phyloP scores from a whole-genome alignment of 2,113 vertebrate species.

The Crotalus tigris region DNA sequence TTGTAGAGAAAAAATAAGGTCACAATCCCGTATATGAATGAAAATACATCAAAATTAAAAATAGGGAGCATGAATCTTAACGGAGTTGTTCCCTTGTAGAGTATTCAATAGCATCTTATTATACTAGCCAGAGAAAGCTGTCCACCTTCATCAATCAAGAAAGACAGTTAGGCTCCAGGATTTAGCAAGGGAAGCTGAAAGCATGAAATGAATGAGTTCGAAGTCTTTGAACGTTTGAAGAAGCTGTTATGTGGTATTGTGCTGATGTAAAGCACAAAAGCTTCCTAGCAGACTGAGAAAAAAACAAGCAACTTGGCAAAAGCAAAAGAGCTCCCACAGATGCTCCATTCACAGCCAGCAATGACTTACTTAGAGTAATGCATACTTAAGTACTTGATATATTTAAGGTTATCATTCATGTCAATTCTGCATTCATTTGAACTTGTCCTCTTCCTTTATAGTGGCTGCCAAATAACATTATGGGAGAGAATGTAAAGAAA shows the following conservation, averaged over 20 bases:
- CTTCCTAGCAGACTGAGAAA: background rate
- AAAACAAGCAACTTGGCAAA: background rate
- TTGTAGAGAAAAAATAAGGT: background rate
- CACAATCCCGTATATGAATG: background rate
- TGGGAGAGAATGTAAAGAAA: background rate
- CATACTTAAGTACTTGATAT: background rate
- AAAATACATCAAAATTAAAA: background rate
- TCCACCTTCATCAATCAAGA: slow-evolving; percentile 3
- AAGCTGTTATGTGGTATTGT: background rate
- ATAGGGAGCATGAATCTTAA: background rate
- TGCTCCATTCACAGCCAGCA: background rate
- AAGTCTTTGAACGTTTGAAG: background rate
- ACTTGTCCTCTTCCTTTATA: slow-evolving; percentile 22
- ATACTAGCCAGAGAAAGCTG: background rate
- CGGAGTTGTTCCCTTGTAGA: background rate
- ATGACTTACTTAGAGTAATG: background rate
- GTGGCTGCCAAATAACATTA: background rate
- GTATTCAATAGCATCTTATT: background rate
- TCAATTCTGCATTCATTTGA: slow-evolving; percentile 10
- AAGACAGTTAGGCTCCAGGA: slow-evolving; percentile 3
- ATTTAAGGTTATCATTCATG: slow-evolving; percentile 11
- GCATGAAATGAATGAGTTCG: background rate
- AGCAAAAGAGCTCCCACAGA: background rate
- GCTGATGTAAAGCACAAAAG: background rate
- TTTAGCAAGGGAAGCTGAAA: background rate